Conservation (phyloP, 2,888 invertebrate species). For the Neoitamus cyanurus region DNA sequence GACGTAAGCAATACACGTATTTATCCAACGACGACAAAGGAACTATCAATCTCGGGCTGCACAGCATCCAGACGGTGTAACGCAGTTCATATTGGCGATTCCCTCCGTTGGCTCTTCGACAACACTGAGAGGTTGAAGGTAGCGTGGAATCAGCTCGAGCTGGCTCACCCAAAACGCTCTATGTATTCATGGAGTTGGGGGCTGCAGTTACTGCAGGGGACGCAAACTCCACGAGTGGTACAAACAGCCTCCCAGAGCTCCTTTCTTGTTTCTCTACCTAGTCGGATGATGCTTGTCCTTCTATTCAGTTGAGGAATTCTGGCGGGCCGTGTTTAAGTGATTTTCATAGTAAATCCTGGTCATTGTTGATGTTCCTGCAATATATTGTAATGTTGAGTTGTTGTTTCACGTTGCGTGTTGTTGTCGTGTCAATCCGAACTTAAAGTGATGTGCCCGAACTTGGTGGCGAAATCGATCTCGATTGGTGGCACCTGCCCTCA, state of each 20-base stretch:
- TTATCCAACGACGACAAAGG: not conserved
- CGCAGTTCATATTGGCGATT: not conserved
- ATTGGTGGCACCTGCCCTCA: not conserved
- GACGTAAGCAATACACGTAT: not conserved
- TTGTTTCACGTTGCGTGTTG: not conserved
- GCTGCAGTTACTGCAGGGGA: not conserved
- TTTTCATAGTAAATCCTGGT: not conserved
- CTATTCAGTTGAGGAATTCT: not conserved
- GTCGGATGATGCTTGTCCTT: not conserved
- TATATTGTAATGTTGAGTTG: not conserved
- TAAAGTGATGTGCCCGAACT: not conserved
- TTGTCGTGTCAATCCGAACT: not conserved
- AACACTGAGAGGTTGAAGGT: not conserved
- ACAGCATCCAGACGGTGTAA: not conserved
- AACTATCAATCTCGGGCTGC: not conserved
- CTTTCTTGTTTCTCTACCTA: constrained; percentile 1
- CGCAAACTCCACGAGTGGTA: not conserved
- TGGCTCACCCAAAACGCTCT: not conserved
- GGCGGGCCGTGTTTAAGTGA: not conserved
- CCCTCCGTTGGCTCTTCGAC: not conserved
- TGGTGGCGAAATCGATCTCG: not conserved
- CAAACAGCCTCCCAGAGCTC: not conserved
- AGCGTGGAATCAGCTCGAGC: not conserved
- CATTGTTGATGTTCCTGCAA: not conserved
- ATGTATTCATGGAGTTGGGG: not conserved